Evolutionary conservation across 2,797 vertebrate species (phyloP), one percentile per base, ranked within the genome.

Genomic region (Scolopax bukidnonensis): DNA sequence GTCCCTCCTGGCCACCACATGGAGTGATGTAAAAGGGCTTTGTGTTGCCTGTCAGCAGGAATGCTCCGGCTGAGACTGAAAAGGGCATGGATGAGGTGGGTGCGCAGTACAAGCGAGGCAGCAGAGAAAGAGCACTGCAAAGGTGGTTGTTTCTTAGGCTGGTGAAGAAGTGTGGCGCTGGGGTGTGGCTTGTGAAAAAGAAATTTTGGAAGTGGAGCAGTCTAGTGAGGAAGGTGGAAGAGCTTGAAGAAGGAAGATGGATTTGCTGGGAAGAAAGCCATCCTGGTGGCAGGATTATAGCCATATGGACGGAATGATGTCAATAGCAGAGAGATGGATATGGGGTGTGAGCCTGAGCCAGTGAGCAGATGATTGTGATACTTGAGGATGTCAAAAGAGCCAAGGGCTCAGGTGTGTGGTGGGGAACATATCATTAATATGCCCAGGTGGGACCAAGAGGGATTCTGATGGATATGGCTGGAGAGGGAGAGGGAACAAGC

Each of bases 11-110:
- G 81, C 56, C 81, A 50, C 43, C 64, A 57, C 53, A 54, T 78
- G 90, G 87, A 47, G 40, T 4, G 64, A 78, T 89, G 91, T 27
- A 57, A 83, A 75, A 93, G 79, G 87, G 87, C 76, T 96, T 93
- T 92, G 92, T 93, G 93, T 91, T 78, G 38, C 60, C 69, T 92
- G 91, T 80, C 87, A 89, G 50, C 92, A 51, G 59, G 57, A 57
- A 64, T 0, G 27, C 64, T 91, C 79, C 78, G 32, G 74, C 78
- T 70, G 75, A 77, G 78, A 25, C 38, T 27, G 84, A 68, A 86
- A 71, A 91, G 21, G 69, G 87, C 75, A 50, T 0, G 18, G 75
- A n/a, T 0, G 51, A 87, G 84, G 81, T 85, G 83, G 67, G 73
- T 50, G 48, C 33, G 0, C 1, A 27, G 41, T 0, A 11, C 16